Base-by-base conservation (phyloP, 2,888 invertebrate species). In the Trachelus iudaicus region DNA sequence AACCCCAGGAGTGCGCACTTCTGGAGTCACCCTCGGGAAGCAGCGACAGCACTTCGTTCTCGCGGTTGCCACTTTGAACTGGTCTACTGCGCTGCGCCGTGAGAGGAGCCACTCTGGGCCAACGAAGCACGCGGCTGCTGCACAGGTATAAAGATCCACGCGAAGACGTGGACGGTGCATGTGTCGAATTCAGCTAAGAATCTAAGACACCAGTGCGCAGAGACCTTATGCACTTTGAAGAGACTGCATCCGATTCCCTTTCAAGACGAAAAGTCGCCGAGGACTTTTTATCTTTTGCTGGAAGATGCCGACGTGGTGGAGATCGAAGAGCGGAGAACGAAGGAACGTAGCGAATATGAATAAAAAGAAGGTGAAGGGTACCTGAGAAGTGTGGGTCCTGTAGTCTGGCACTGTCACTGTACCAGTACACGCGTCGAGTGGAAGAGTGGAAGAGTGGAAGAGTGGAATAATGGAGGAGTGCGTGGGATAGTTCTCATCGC, bases 401-500 rank as follows among this genome's bases (percentile, higher is more conserved):
- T 56, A 56, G 56, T 9, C 23, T 2, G 56, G 23, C 23, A 56
- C 56, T 56, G 23, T 23, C 23, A 23, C 23, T 56, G 1, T 9
- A 56, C 56, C 23, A 2, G 23, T 69, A 69, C 68, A 56, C 34
- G 73, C 69, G 34, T 73, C 76, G 76, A 76, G 73, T 76, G 75
- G 69, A 76, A 75, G 56, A 80, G 34, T 34, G 11, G 34, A 34
- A 34, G 34, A 34, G 34, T 34, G 11, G 35, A 35, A 35, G 12
- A 35, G 35, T 35, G 12, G 12, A 12, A 35, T 35, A 35, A 35
- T 76, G 71, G 69, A 76, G 71, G 56, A 80, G 80, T 83, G 87
- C 90, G 91, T 91, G 91, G 89, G 91, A 91, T 89, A 90, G 89
- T 91, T 91, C 91, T 87, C 91, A 91, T 89, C 87, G 86, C 84